Conservation (phyloP, 2,888 invertebrate species). For the Autographa gamma region DNA sequence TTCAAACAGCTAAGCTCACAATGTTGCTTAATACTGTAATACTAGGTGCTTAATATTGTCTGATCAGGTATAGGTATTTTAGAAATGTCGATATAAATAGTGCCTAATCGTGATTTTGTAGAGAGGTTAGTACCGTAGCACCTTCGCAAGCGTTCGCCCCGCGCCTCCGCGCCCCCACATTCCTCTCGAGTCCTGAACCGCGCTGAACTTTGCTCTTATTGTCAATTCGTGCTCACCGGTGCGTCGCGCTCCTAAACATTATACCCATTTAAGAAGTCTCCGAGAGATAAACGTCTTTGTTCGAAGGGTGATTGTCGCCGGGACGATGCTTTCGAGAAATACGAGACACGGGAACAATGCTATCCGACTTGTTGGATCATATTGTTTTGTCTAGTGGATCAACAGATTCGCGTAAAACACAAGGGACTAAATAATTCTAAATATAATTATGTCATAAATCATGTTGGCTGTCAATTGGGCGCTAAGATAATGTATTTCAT, state of each 20-base stretch:
- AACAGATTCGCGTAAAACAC: conserved; percentile 51
- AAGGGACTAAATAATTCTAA: conserved; percentile 49
- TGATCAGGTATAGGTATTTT: conserved; percentile 72
- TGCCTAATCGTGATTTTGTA: conserved; percentile 84
- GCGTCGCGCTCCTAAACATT: conserved; percentile 79
- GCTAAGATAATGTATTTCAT: conserved; percentile 42
- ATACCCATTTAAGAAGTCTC: conserved; percentile 76
- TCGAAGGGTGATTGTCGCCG: conserved; percentile 69
- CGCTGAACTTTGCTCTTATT: conserved; percentile 88
- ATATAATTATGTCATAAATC: conserved; percentile 58
- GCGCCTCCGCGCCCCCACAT: conserved; percentile 81
- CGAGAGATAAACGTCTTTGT: conserved; percentile 73
- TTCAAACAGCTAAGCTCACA: conserved; percentile 43
- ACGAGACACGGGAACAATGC: conserved; percentile 61
- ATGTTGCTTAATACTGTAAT: conserved; percentile 57
- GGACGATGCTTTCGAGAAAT: conserved; percentile 64
- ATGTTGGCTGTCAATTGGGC: conserved; percentile 48
- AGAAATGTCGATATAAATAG: conserved; percentile 83
- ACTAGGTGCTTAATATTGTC: conserved; percentile 66
- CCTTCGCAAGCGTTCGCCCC: conserved; percentile 74
- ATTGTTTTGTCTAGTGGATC: conserved; percentile 54
- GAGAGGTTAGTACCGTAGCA: conserved; percentile 78
- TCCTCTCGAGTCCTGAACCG: conserved; percentile 86
- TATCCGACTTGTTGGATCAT: conserved; percentile 56
- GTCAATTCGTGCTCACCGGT: conserved; percentile 86